Percentiles rank a stretch among this genome's conserved stretches.
These are phyloP conservation scores for Psittacula echo DNA, from an alignment of 2,797 vertebrate species.

Conservation along the genomic window DNA sequence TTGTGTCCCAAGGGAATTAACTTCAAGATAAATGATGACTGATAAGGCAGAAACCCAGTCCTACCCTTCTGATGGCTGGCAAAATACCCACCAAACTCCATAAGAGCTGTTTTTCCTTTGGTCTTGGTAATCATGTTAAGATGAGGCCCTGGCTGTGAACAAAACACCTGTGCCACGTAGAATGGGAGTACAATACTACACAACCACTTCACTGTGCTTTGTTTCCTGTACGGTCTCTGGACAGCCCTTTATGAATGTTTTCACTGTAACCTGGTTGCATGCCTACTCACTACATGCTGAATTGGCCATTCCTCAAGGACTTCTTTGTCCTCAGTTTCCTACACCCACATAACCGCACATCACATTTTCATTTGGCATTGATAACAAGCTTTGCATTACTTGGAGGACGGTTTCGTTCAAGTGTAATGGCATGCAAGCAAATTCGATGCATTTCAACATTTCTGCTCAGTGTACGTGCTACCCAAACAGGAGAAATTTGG, in stretches of 20 bases:
- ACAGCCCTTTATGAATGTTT: constrained; percentile 38
- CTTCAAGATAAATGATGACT: background rate
- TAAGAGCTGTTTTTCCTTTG: constrained; percentile 18
- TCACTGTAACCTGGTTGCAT: constrained; percentile 31
- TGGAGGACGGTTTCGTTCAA: constrained; percentile 72
- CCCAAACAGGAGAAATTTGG: constrained; percentile 48
- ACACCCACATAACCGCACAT: constrained; percentile 65
- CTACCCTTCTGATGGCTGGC: background rate
- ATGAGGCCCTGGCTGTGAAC: constrained; percentile 8
- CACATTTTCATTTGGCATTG: constrained; percentile 77
- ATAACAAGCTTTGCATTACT: constrained; percentile 74
- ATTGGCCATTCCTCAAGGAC: constrained; percentile 56
- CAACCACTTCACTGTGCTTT: background rate
- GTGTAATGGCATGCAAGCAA: constrained; percentile 81
- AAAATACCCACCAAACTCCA: background rate
- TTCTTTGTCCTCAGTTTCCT: constrained; percentile 40
- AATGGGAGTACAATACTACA: background rate
- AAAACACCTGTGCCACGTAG: background rate
- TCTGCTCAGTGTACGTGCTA: constrained; percentile 76
- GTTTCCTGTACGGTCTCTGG: background rate
- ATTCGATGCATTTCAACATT: constrained; percentile 83
- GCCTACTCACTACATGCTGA: constrained; percentile 46
- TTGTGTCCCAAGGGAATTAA: constrained; percentile 9
- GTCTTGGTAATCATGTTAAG: background rate
- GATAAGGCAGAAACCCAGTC: background rate